These are phyloP conservation scores for Coreoperca whiteheadi DNA, from an alignment of 2,113 vertebrate genomes.

Conservation along the genomic window DNA sequence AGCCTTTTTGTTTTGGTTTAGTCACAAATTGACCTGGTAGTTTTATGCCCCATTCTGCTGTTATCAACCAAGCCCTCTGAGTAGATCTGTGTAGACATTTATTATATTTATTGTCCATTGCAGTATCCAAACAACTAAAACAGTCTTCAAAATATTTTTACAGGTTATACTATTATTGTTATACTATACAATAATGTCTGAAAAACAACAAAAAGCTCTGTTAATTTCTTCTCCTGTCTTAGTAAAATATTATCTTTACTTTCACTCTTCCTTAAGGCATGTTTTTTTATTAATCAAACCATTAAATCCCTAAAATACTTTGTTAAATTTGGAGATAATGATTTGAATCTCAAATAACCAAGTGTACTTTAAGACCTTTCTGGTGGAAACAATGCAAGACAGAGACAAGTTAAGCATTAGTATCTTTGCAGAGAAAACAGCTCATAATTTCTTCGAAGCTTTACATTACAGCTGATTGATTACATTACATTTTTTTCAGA, in stretches of 20 bases:
- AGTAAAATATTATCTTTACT: conserved; percentile 16
- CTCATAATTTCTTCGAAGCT: conserved; percentile 44
- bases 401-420: conserved; percentile 15
- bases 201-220: conserved; percentile 55
- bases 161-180: conserved; percentile 30
- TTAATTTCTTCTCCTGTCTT: conserved; percentile 31
- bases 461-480: conserved; percentile 12
- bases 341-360: conserved; percentile 19
- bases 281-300: conserved; percentile 14
- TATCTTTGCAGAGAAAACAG: conserved; percentile 26
- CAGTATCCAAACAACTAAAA: conserved; percentile 53
- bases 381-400: conserved; percentile 44
- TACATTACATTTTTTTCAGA: conserved; percentile 15
- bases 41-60: conserved; percentile 34
- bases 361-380: conserved; percentile 39
- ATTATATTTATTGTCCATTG: conserved; percentile 28
- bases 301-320: conserved; percentile 4
- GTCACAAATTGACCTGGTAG: conserved; percentile 33
- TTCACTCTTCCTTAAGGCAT: conserved; percentile 33
- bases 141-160: conserved; percentile 43
- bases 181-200: conserved; percentile 46
- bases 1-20: conserved; percentile 32
- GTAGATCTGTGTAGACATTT: conserved; percentile 41
- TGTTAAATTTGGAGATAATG: conserved; percentile 17
- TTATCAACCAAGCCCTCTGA: conserved; percentile 55